These are phyloP conservation scores for Serrognathus titanus DNA, from an alignment of 2,888 invertebrate genomes.

Conservation along the genomic window DNA sequence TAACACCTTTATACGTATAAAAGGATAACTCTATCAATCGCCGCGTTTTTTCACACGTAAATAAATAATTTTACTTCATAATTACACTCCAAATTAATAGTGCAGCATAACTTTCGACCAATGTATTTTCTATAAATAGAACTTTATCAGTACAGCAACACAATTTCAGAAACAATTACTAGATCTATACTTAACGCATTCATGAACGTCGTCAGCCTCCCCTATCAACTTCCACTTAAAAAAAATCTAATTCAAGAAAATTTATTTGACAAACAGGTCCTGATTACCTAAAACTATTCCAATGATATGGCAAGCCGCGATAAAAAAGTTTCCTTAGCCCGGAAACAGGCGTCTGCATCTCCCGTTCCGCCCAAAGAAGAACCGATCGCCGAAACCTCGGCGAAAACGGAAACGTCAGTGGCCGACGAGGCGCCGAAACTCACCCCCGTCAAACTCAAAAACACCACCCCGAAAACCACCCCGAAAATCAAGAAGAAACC, in stretches of 20 bases:
- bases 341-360: constrained; percentile 39
- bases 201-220: no score
- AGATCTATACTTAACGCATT: no score
- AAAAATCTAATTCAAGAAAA: background rate
- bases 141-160: background rate
- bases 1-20: no score
- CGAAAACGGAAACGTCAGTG: constrained; percentile 28
- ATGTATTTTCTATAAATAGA: background rate
- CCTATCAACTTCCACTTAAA: no score
- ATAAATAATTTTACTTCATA: no score
- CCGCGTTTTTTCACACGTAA: no score
- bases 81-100: no score
- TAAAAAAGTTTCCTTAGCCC: constrained; percentile 42
- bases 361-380: constrained; percentile 38
- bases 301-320: constrained; percentile 51
- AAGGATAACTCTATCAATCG: no score
- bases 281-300: constrained; percentile 20
- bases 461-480: constrained; percentile 12
- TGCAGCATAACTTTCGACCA: no score
- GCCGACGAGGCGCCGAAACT: constrained; percentile 23
- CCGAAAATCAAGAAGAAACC: constrained; percentile 24
- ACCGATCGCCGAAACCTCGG: constrained; percentile 26
- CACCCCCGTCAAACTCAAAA: constrained; percentile 16
- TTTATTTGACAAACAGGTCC: constrained; percentile 10
- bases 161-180: background rate